These are phyloP conservation scores for Pungitius pungitius DNA, from an alignment of 2,113 vertebrate genomes.

Conservation along the genomic window DNA sequence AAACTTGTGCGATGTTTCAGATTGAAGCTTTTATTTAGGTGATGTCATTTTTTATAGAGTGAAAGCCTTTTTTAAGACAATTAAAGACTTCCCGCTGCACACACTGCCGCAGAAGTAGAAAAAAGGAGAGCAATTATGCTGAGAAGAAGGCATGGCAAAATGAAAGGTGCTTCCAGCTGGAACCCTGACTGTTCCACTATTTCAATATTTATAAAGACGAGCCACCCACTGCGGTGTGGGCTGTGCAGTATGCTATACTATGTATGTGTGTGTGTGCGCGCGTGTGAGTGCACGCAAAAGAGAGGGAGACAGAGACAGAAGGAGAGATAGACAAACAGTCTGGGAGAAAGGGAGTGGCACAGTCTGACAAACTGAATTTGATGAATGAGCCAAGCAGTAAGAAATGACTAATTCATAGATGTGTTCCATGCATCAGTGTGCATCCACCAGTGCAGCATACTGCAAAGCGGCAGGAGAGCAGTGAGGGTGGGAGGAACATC, in stretches of 20 bases:
- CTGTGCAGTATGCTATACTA: conserved; percentile 35
- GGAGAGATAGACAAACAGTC: conserved; percentile 66
- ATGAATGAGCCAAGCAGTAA: conserved; percentile 68
- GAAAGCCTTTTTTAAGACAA: conserved; percentile 65
- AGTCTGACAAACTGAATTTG: conserved; percentile 71
- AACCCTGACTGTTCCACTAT: conserved; percentile 77
- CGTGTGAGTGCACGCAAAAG: conserved; percentile 8
- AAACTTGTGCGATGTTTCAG: conserved; percentile 39
- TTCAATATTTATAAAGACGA: conserved; percentile 79
- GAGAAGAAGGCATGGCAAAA: conserved; percentile 75
- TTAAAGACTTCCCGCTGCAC: conserved; percentile 67
- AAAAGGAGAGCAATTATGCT: conserved; percentile 71
- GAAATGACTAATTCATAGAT: conserved; percentile 78
- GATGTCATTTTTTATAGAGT: conserved; percentile 61
- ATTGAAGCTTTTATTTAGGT: conserved; percentile 51
- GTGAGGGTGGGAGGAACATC: conserved; percentile 53
- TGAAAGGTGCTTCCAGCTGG: conserved; percentile 80
- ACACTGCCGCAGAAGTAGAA: conserved; percentile 60
- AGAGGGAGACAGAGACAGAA: conserved; percentile 16
- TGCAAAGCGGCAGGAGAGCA: conserved; percentile 42
- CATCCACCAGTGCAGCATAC: conserved; percentile 54
- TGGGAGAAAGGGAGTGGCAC: conserved; percentile 70
- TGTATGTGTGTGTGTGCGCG: conserved; percentile 14
- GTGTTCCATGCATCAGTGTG: conserved; percentile 65
- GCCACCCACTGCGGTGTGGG: conserved; percentile 67